Evolutionary conservation across 2,888 invertebrate genomes (phyloP).

Genomic region (Hoplodrina blanda): DNA sequence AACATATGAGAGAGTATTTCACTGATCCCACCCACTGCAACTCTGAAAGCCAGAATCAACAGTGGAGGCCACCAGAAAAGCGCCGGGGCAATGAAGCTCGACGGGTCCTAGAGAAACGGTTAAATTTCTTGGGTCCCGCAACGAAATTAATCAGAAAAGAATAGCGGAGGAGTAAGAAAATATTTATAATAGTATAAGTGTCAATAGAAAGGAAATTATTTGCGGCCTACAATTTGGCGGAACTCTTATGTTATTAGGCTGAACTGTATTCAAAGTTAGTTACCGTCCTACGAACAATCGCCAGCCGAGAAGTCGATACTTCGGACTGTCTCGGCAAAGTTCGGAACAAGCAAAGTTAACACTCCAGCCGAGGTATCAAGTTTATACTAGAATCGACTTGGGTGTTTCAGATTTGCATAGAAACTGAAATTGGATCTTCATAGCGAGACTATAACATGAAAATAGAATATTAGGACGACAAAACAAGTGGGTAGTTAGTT

Average conservation of each 20-base stretch:
- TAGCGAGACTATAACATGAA: not conserved
- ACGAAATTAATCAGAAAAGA: too few relatives aligned
- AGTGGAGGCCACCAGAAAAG: too few relatives aligned
- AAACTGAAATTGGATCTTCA: not conserved
- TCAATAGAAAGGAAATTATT: not conserved
- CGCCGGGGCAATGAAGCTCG: too few relatives aligned
- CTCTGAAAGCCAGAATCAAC: too few relatives aligned
- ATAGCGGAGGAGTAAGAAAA: too few relatives aligned
- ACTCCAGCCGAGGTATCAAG: not conserved
- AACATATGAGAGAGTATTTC: too few relatives aligned
- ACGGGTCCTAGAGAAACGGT: too few relatives aligned
- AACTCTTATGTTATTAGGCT: not conserved
- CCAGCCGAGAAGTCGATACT: conserved; percentile 2
- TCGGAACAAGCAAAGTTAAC: conserved; percentile 8
- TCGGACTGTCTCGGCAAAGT: conserved; percentile 10
- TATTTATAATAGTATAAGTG: not conserved
- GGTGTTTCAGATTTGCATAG: conserved; percentile 1
- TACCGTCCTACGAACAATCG: conserved; percentile 6
- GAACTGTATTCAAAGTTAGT: conserved; percentile 4
- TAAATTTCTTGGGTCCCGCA: too few relatives aligned
- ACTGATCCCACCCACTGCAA: too few relatives aligned
- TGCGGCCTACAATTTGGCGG: not conserved
- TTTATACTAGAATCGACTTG: conserved; percentile 19
- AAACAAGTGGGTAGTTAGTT: too few relatives aligned
- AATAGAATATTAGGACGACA: not conserved